Percentiles rank a stretch among this genome's conserved stretches.
Conservation (phyloP, 2,797 vertebrate species). For the Myioborus melanocephalus region DNA sequence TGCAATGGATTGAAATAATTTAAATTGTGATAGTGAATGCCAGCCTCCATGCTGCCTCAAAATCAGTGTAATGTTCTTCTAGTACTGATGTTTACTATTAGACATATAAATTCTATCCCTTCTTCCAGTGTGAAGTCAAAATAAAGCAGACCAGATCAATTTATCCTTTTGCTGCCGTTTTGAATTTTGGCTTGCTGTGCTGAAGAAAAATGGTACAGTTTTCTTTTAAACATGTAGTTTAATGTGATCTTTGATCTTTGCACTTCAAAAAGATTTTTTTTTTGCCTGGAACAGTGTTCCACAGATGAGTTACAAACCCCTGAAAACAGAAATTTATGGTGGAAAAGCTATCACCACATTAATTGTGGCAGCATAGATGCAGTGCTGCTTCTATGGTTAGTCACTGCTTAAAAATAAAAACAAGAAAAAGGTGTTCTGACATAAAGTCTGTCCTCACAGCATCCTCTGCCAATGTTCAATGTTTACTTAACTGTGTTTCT, state of each 20-base stretch:
- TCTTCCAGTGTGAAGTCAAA: conserved; percentile 12
- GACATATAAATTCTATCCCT: background rate
- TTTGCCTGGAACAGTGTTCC: background rate
- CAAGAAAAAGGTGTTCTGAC: background rate
- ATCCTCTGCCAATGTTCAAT: background rate
- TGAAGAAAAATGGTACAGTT: background rate
- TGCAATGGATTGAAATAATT: background rate
- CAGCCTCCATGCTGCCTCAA: background rate
- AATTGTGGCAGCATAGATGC: conserved; percentile 4
- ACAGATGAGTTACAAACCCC: background rate
- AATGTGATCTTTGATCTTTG: conserved; percentile 45
- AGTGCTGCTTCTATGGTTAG: background rate
- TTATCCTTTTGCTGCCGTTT: background rate
- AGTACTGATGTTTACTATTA: background rate
- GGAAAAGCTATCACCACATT: conserved; percentile 1
- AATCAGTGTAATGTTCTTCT: background rate
- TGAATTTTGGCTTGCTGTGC: background rate
- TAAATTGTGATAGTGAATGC: background rate
- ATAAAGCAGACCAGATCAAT: background rate
- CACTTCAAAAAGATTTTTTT: conserved; percentile 30
- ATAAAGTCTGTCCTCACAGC: background rate
- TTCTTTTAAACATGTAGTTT: conserved; percentile 27
- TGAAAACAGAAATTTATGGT: conserved; percentile 18
- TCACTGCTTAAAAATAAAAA: background rate
- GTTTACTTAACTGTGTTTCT: background rate